These are phyloP conservation scores for Chrysodeixis includens DNA, from an alignment of 2,888 invertebrate species.

Conservation along the genomic window DNA sequence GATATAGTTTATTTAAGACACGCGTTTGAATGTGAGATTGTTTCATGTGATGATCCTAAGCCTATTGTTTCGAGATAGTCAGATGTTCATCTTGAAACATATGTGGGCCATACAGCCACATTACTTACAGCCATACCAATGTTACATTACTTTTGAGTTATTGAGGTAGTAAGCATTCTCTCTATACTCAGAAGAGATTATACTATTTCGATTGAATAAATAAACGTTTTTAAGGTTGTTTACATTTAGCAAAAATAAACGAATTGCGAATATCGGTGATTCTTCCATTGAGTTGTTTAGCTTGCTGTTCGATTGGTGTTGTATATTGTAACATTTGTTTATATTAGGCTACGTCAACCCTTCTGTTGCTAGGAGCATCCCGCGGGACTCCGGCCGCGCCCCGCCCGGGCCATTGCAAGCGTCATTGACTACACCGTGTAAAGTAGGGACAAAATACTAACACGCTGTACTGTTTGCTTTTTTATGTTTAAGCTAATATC, in stretches of 20 bases:
- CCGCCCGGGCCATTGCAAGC: conserved; percentile 76
- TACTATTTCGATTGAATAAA: not conserved
- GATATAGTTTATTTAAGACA: conserved; percentile 7
- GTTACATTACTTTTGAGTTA: too few species aligned
- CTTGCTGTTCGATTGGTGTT: conserved; percentile 2
- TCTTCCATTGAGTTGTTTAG: not conserved
- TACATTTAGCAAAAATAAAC: not conserved
- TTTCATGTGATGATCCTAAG: conserved; percentile 3
- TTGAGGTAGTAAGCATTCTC: not conserved
- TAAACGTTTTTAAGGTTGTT: not conserved
- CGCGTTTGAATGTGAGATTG: conserved; percentile 2
- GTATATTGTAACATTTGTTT: conserved; percentile 48
- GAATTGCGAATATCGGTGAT: not conserved
- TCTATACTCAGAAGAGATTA: too few species aligned
- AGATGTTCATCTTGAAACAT: not conserved
- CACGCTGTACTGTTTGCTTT: conserved; percentile 22
- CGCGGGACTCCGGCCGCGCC: conserved; percentile 60
- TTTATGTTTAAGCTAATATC: not conserved
- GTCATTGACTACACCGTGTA: conserved; percentile 68
- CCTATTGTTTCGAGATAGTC: conserved; percentile 2
- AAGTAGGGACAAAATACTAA: conserved; percentile 30
- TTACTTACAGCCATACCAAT: too few species aligned
- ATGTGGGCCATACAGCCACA: not conserved
- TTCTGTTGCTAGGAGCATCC: conserved; percentile 58
- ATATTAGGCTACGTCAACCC: conserved; percentile 62